Percentiles rank a stretch among this genome's conserved stretches.
phyloP scores from a whole-genome alignment of 2,888 invertebrate genomes.

The Drosophila maculinotata region DNA sequence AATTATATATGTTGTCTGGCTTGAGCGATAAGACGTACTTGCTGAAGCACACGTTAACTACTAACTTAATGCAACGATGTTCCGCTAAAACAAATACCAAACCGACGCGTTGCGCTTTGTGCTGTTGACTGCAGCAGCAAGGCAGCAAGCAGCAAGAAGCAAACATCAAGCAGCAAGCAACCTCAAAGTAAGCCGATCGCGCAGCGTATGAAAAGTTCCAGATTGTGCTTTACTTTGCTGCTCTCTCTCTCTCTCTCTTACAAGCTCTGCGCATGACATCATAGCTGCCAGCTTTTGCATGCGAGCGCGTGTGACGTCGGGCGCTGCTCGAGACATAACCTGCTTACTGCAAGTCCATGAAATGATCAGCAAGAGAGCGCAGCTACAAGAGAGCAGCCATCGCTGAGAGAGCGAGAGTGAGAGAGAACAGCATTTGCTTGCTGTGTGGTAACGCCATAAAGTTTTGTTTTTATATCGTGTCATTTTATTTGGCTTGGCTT shows the following conservation, averaged over 20 bases:
- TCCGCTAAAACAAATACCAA: constrained; percentile 50
- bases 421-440: constrained; percentile 26
- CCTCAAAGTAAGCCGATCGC: constrained; percentile 45
- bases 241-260: neutral
- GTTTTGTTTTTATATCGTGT: constrained; percentile 65
- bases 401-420: constrained; percentile 8
- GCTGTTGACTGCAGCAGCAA: constrained; percentile 74
- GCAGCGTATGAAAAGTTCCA: constrained; percentile 3
- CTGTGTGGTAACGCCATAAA: constrained; percentile 51
- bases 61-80: constrained; percentile 20
- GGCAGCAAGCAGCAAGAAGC: constrained; percentile 25
- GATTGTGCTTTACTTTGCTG: constrained; percentile 9
- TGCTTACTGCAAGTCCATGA: constrained; percentile 9
- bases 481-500: constrained; percentile 63
- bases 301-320: constrained; percentile 34
- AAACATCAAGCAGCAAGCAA: neutral
- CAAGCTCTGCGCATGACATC: constrained; percentile 23
- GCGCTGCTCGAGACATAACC: constrained; percentile 9
- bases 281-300: constrained; percentile 21
- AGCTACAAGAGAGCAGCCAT: constrained; percentile 7
- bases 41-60: constrained; percentile 24
- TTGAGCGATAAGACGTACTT: constrained; percentile 26
- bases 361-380: constrained; percentile 25
- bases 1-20: constrained; percentile 11
- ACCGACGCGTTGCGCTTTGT: constrained; percentile 77